phyloP scores from a whole-genome alignment of 2,888 invertebrate species.

The Drosophila limbata region DNA sequence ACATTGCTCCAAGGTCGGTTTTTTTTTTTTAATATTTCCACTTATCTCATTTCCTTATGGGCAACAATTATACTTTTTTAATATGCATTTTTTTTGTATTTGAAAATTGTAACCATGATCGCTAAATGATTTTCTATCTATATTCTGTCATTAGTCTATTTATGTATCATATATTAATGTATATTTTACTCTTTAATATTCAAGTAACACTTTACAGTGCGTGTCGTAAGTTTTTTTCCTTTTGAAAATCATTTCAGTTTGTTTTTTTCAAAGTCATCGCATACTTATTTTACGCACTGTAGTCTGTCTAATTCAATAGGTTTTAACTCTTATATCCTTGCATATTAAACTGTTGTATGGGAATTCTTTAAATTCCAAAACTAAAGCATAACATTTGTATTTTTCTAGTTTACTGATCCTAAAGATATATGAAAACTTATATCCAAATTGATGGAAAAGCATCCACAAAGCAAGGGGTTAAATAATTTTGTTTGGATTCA shows the following conservation, averaged over 20 bases:
- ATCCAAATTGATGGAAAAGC: neutral
- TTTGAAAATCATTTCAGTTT: neutral
- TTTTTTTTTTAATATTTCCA: neutral
- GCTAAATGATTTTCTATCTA: conserved; percentile 48
- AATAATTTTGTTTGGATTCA: no score
- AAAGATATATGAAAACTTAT: neutral
- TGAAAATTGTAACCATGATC: conserved; percentile 52
- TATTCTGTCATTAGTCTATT: no score
- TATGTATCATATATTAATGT: no score
- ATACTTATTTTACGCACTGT: conserved; percentile 15
- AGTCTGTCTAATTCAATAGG: neutral
- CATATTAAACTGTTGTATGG: neutral
- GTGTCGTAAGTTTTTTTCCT: neutral
- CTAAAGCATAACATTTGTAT: no score
- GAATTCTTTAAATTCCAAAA: neutral
- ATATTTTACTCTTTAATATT: conserved; percentile 6
- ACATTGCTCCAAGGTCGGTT: conserved; percentile 62
- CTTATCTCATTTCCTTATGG: conserved; percentile 2
- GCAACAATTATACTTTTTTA: conserved; percentile 11
- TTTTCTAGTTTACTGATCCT: neutral
- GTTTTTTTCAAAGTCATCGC: neutral
- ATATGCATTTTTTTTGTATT: conserved; percentile 6
- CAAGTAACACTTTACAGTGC: conserved; percentile 11
- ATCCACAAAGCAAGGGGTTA: no score
- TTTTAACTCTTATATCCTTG: conserved; percentile 2